Conservation (phyloP, 2,888 invertebrate species). For the Agrotis clavis region DNA sequence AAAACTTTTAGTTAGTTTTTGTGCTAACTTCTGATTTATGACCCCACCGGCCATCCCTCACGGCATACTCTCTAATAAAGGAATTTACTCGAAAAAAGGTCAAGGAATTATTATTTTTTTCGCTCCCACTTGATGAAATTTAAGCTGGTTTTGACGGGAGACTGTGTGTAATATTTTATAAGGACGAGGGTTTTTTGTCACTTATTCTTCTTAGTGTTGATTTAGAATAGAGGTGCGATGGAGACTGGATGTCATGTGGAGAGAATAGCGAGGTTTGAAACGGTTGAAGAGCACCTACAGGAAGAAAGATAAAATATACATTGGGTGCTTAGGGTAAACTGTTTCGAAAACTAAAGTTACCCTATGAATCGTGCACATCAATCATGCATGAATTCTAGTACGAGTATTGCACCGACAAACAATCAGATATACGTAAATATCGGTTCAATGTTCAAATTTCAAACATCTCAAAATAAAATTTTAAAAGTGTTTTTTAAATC, state of each 20-base stretch:
- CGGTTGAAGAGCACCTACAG: not conserved
- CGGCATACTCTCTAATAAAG: slow-evolving; percentile 82
- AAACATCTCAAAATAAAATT: too few species aligned
- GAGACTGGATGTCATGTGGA: slow-evolving; percentile 1
- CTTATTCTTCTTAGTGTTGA: slow-evolving; percentile 25
- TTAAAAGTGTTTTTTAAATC: too few species aligned
- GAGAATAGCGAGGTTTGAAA: not conserved
- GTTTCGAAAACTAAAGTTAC: not conserved
- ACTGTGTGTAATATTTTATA: slow-evolving; percentile 67
- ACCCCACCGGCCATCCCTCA: slow-evolving; percentile 76
- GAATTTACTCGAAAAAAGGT: slow-evolving; percentile 81
- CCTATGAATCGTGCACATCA: too few species aligned
- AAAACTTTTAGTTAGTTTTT: slow-evolving; percentile 89
- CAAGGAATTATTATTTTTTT: slow-evolving; percentile 79
- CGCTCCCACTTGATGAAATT: slow-evolving; percentile 73
- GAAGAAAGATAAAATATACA: not conserved
- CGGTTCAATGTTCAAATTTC: too few species aligned
- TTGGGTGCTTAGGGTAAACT: not conserved
- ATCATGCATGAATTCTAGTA: too few species aligned
- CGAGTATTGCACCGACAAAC: too few species aligned
- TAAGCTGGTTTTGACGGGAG: slow-evolving; percentile 67
- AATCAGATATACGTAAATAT: too few species aligned
- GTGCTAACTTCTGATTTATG: slow-evolving; percentile 88
- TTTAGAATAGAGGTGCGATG: slow-evolving; percentile 9
- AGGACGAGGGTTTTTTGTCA: slow-evolving; percentile 56